Evolutionary conservation across 2,113 vertebrate species (phyloP).

Genomic region (Piaya cayana): DNA sequence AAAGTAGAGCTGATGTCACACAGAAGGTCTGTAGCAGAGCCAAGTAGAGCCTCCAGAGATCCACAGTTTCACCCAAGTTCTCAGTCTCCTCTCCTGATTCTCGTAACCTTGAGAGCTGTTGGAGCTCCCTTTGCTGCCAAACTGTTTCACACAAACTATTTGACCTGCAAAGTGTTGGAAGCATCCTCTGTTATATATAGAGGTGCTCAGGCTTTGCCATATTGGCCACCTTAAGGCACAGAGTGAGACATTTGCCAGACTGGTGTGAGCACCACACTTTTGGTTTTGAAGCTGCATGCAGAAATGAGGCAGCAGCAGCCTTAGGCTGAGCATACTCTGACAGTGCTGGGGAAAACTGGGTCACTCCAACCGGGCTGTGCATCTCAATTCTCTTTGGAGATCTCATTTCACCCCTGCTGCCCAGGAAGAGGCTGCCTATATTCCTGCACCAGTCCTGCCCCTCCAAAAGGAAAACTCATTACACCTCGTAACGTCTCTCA

Average conservation of each 20-base stretch:
- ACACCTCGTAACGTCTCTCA: background rate
- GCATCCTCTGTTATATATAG: background rate
- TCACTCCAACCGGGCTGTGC: rapidly evolving
- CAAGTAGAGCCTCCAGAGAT: background rate
- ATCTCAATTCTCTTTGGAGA: background rate
- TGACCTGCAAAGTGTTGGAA: background rate
- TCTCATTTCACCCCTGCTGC: background rate
- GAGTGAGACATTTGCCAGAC: background rate
- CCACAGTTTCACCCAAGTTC: background rate
- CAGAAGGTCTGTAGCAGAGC: background rate
- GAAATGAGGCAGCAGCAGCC: background rate
- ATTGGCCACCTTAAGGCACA: background rate
- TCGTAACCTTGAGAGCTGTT: background rate
- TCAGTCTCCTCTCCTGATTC: background rate
- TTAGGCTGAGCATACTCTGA: background rate
- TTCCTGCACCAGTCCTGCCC: background rate
- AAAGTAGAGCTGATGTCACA: background rate
- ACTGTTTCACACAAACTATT: background rate
- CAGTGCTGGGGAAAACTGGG: background rate
- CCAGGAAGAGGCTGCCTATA: background rate
- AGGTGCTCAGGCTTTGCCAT: background rate
- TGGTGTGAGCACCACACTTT: background rate
- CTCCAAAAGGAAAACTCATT: background rate
- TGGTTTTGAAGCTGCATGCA: background rate
- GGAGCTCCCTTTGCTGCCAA: background rate